Conservation (phyloP, 2,888 invertebrate genomes). For the Rotaria socialis region DNA sequence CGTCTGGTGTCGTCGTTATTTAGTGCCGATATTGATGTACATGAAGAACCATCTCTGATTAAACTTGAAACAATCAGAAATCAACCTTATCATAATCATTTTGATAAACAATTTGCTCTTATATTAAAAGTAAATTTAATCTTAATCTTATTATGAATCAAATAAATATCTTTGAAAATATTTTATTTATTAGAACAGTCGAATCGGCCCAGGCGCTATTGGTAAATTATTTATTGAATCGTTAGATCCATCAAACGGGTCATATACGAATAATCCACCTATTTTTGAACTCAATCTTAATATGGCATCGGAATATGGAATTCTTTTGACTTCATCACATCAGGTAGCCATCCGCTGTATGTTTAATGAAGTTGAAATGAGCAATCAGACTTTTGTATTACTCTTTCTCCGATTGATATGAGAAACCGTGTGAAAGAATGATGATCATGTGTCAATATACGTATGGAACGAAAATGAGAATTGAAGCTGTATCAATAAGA, state of each 20-base stretch:
- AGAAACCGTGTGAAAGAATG: conserved; percentile 13
- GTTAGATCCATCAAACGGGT: background rate
- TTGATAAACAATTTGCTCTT: background rate
- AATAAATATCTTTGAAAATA: background rate
- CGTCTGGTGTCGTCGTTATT: background rate
- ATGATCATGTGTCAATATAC: conserved; percentile 7
- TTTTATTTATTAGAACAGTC: background rate
- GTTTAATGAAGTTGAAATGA: conserved; percentile 16
- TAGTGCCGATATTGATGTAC: background rate
- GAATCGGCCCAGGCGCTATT: background rate
- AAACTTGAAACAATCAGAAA: background rate
- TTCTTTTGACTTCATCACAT: background rate
- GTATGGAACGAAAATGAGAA: background rate
- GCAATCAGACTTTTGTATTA: background rate
- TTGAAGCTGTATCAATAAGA: background rate
- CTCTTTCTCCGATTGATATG: conserved; percentile 18
- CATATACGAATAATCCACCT: conserved; percentile 6
- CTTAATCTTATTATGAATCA: background rate
- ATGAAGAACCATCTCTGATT: background rate
- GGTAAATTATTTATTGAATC: conserved; percentile 11
- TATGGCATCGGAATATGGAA: background rate
- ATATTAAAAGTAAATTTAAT: background rate
- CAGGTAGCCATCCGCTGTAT: background rate
- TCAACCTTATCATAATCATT: background rate
- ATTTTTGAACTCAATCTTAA: conserved; percentile 8